phyloP scores from a whole-genome alignment of 2,797 vertebrate species.

The Chaunax sp. region DNA sequence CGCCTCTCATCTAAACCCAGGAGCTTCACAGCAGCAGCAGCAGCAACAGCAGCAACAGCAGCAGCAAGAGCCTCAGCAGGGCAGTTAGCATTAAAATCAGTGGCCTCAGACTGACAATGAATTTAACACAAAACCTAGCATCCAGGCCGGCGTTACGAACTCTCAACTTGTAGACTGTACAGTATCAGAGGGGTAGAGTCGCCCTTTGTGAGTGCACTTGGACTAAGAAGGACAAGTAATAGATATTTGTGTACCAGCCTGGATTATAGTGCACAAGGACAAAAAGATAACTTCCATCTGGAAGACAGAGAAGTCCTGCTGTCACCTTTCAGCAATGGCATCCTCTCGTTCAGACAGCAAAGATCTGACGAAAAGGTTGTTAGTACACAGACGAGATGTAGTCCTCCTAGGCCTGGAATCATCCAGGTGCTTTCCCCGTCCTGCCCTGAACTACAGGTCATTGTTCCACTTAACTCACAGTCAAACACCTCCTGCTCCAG shows the following conservation, averaged over 20 bases:
- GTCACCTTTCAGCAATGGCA: conserved; percentile 12
- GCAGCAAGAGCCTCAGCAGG: conserved; percentile 87
- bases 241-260: conserved; percentile 15
- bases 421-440: too few species aligned
- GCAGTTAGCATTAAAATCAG: conserved; percentile 86
- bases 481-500: conserved; percentile 21
- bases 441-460: conserved; percentile 23
- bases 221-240: conserved; percentile 4
- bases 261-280: conserved; percentile 55
- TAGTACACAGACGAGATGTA: conserved; percentile 9
- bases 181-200: neutral
- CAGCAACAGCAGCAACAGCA: too few species aligned
- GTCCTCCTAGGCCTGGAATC: conserved; percentile 37
- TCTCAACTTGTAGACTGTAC: conserved; percentile 13
- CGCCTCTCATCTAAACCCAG: conserved; percentile 42
- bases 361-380: conserved; percentile 11
- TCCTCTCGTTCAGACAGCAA: neutral
- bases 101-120: conserved; percentile 25
- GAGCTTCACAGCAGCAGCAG: conserved; percentile 53
- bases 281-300: neutral
- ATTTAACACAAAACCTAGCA: too few species aligned
- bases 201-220: neutral
- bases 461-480: conserved; percentile 16
- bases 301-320: neutral
- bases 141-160: conserved; percentile 31